Base-by-base conservation (phyloP, 2,113 vertebrate species). In the Calyptomena viridis region DNA sequence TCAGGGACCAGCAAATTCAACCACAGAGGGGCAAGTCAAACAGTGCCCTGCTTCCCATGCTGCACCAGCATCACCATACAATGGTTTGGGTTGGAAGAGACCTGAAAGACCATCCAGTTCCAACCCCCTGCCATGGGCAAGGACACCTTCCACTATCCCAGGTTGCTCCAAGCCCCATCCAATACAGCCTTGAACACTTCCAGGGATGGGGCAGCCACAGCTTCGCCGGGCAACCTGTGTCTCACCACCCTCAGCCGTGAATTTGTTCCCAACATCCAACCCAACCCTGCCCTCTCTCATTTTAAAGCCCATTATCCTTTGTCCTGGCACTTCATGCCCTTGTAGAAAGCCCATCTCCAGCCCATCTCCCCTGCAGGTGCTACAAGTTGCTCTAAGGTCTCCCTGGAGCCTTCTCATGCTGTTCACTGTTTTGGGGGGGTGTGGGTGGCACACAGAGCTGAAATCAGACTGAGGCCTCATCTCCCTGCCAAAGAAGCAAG, bases 381-480 rank as follows among this genome's bases (percentile, higher is more conserved):
- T 72, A 35, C n/a, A 31, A 62, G 17, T 31, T 60, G n/a, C 14
- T 47, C n/a, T 30, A 2, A 30, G 23, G 16, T 21, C 39, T 82
- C 53, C 24, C 62, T 82, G 47, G 30, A 68, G 21, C n/a, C 6
- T 25, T 22, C 47, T 47, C 40, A 15, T 39, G 27, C 8, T 66
- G n/a, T 3, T 55, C 55, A 3, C 39, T 40, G 0, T 35, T n/a
- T 44, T 49, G 37, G 16, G 11, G 7, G 2, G 2, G 18, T 4
- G 8, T 1, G 27, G 25, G 5, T 15, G 27, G 18, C 13, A 30
- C 17, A 28, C 2, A 7, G 0, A 44, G 37, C 47, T 73, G 47
- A 55, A 22, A 47, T 25, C 1, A 63, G 25, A 18, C 0, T 6
- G 14, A 60, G 7, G 33, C 7, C 24, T 79, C 49, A 20, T 20